Conservation (phyloP, 2,888 invertebrate genomes). For the Zygogramma bicolorata region DNA sequence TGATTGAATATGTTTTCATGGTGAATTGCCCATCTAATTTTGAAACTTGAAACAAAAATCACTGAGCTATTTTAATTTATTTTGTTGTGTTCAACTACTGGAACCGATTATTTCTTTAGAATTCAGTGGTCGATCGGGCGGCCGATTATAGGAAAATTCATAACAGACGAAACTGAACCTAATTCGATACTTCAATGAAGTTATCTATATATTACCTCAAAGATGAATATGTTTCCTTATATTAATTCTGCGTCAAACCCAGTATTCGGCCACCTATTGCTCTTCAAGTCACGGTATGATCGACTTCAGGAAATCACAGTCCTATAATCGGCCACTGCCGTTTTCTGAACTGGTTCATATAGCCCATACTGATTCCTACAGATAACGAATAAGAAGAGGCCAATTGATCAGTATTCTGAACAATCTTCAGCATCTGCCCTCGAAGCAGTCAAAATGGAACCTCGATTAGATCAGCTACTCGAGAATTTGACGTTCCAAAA, state of each 20-base stretch:
- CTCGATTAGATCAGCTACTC: background rate
- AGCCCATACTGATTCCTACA: background rate
- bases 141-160: background rate
- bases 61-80: background rate
- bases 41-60: background rate
- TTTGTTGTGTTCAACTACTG: background rate
- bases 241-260: background rate
- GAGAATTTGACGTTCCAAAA: slow-evolving; percentile 10
- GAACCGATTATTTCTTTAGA: background rate
- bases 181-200: background rate
- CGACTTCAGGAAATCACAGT: background rate
- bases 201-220: background rate
- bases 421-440: slow-evolving; percentile 19
- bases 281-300: background rate
- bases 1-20: background rate
- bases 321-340: background rate
- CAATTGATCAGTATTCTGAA: slow-evolving; percentile 19
- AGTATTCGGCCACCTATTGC: slow-evolving; percentile 25
- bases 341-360: background rate
- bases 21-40: background rate
- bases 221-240: background rate
- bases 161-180: background rate
- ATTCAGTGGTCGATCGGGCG: background rate
- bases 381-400: slow-evolving; percentile 10
- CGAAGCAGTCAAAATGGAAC: slow-evolving; percentile 21